Conservation (phyloP, 53 echinoderm and acorn worm species). For the Astropecten irregularis region DNA sequence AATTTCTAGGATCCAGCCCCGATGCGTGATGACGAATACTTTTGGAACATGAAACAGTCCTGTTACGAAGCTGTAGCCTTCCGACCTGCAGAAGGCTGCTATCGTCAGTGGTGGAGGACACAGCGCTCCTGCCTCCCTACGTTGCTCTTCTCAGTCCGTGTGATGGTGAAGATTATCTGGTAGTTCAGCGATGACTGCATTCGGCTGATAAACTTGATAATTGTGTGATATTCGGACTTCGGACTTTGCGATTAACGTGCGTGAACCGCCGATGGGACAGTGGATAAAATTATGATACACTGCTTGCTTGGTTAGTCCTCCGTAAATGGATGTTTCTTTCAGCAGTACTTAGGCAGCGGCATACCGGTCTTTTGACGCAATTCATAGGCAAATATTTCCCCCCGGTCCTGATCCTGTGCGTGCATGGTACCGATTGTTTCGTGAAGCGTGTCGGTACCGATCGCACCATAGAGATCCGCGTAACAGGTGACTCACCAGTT, state of each 20-base stretch:
- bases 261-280: background rate
- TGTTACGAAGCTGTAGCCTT: slow-evolving; percentile 36
- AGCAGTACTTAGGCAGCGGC: background rate
- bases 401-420: too few relatives aligned
- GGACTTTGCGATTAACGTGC: background rate
- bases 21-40: background rate
- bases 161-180: background rate
- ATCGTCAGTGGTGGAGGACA: slow-evolving; percentile 12
- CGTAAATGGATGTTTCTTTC: too few relatives aligned
- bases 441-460: too few relatives aligned
- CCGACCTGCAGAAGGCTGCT: slow-evolving; percentile 52
- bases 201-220: background rate
- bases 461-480: too few relatives aligned
- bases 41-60: background rate
- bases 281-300: too few relatives aligned
- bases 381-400: slow-evolving; percentile 17
- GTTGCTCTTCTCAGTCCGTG: background rate
- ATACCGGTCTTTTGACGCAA: slow-evolving; percentile 29
- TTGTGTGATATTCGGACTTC: background rate
- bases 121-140: background rate
- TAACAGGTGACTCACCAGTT: too few relatives aligned
- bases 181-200: background rate
- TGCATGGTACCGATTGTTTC: slow-evolving; percentile 43
- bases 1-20: slow-evolving; percentile 53
- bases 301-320: too few relatives aligned